These are phyloP conservation scores for Eriosoma lanigerum DNA, from an alignment of 1,140 invertebrate genomes.

Conservation along the genomic window DNA sequence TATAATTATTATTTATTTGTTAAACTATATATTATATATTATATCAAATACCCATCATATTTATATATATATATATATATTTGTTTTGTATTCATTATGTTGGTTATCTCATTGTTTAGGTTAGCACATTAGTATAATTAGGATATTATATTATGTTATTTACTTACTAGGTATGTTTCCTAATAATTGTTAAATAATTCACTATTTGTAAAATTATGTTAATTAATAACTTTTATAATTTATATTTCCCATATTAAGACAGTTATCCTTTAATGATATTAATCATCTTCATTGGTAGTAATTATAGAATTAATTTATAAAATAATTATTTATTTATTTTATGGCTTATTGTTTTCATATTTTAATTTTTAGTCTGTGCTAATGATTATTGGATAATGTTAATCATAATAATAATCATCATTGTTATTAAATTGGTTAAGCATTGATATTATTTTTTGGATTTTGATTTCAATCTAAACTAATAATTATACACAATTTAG, in stretches of 20 bases:
- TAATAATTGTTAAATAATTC: slow-evolving; percentile 38
- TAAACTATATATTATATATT: not conserved
- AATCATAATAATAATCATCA: not conserved
- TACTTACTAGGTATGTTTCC: slow-evolving; percentile 20
- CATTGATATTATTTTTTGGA: not conserved
- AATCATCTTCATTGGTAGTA: not conserved
- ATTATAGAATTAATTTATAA: not conserved
- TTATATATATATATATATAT: not conserved
- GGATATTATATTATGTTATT: slow-evolving; percentile 22
- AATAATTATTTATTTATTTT: slow-evolving; percentile 23
- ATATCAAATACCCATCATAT: not conserved
- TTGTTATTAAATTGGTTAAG: slow-evolving; percentile 30
- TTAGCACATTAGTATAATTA: slow-evolving; percentile 26
- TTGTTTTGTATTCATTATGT: slow-evolving; percentile 43
- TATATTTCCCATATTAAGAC: slow-evolving; percentile 18
- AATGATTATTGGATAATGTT: not conserved
- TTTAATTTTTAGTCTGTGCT: slow-evolving; percentile 27
- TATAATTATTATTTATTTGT: slow-evolving; percentile 30
- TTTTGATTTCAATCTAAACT: slow-evolving; percentile 8
- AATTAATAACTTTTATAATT: slow-evolving; percentile 23
- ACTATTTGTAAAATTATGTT: slow-evolving; percentile 16
- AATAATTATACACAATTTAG: slow-evolving; percentile 21
- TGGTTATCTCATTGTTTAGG: slow-evolving; percentile 44
- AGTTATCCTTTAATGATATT: not conserved
- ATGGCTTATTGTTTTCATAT: slow-evolving; percentile 13